These are phyloP conservation scores for Orthonyx spaldingii DNA, from an alignment of 2,113 vertebrate genomes.

Conservation along the genomic window DNA sequence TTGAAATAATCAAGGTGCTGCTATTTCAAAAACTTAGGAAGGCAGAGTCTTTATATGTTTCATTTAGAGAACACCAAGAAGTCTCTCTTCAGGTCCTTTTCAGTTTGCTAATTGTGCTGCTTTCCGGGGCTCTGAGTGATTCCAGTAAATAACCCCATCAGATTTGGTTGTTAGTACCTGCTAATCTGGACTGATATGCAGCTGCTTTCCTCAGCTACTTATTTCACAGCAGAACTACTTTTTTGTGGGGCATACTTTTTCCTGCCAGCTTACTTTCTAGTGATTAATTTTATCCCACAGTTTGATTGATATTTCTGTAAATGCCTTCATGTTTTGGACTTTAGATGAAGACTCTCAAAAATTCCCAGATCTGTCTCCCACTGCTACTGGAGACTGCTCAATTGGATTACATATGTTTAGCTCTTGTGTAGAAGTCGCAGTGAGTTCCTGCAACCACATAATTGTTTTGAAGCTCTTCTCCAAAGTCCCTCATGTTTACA, in stretches of 20 bases:
- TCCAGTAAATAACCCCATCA: not conserved
- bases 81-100: not conserved
- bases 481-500: not conserved
- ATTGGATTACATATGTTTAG: not conserved
- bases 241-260: not conserved
- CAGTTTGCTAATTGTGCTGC: not conserved
- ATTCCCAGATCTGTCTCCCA: not conserved
- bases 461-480: not conserved
- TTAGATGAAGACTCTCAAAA: not conserved
- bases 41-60: not conserved
- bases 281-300: not conserved
- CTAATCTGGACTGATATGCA: not conserved
- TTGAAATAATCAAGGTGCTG: not conserved
- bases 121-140: not conserved
- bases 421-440: not conserved
- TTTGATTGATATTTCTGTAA: not conserved
- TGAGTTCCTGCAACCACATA: not conserved
- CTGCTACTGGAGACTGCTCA: not conserved
- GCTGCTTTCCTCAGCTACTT: not conserved
- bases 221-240: not conserved
- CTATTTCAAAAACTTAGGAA: not conserved
- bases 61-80: not conserved
- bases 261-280: not conserved
- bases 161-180: not conserved
- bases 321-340: not conserved